Conservation (phyloP, 2,888 invertebrate species). For the Steinernema carpocapsae region DNA sequence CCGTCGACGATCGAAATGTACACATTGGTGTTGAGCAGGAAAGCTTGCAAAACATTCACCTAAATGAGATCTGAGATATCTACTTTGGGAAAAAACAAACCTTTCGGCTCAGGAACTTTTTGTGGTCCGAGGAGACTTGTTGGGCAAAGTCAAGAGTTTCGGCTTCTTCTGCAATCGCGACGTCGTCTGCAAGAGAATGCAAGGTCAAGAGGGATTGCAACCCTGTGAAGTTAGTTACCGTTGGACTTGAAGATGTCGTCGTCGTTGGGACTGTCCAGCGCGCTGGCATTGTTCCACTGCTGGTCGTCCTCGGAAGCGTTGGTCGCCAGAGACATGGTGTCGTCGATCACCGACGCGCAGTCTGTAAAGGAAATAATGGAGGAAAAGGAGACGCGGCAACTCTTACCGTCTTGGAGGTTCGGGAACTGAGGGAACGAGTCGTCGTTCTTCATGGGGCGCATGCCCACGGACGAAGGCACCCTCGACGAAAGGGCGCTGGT, state of each 20-base stretch:
- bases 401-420: constrained; percentile 21
- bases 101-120: not conserved
- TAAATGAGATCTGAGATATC: not conserved
- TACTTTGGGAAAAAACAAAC: not conserved
- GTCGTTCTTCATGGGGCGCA: constrained; percentile 3
- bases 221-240: constrained; percentile 13
- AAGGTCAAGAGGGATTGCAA: constrained; percentile 33
- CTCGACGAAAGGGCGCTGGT: constrained; percentile 11
- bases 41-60: constrained; percentile 40
- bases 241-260: constrained; percentile 32
- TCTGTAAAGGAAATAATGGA: not conserved
- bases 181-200: constrained; percentile 40
- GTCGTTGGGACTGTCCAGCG: constrained; percentile 34
- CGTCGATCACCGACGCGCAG: constrained; percentile 32
- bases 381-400: no score
- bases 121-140: not conserved
- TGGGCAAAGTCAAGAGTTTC: constrained; percentile 23
- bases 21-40: constrained; percentile 37
- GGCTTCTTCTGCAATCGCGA: constrained; percentile 40
- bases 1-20: constrained; percentile 35
- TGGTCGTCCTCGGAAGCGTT: constrained; percentile 46
- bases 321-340: constrained; percentile 43
- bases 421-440: constrained; percentile 25
- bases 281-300: constrained; percentile 25
- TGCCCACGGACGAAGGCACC: constrained; percentile 9